Conservation (phyloP, 2,797 vertebrate species). For the Crypturellus tataupa region DNA sequence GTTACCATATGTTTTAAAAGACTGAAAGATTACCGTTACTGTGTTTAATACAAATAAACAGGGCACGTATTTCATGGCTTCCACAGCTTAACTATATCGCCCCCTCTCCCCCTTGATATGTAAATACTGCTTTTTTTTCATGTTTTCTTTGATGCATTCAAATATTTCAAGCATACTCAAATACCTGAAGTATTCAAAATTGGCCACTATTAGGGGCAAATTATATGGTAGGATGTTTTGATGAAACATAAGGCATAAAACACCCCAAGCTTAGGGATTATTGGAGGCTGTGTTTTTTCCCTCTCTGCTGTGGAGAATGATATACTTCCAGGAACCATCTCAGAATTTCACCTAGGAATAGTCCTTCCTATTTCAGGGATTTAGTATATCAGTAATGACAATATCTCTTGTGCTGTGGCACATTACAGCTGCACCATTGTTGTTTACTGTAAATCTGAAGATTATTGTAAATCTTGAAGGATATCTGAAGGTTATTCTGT, state of each 20-base stretch:
- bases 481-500: neutral
- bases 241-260: slow-evolving; percentile 51
- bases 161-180: too few species aligned
- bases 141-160: neutral
- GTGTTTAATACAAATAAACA: slow-evolving; percentile 17
- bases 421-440: neutral
- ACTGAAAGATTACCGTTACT: neutral
- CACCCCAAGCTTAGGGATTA: slow-evolving; percentile 40
- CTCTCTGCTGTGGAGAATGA: neutral
- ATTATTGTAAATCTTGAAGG: too few species aligned
- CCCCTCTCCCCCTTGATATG: neutral
- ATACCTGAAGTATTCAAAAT: neutral
- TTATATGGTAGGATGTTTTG: slow-evolving; percentile 35
- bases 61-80: neutral
- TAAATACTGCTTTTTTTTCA: neutral
- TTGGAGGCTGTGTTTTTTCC: slow-evolving; percentile 46
- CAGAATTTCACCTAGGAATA: slow-evolving; percentile 56
- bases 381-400: neutral
- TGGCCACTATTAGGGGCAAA: neutral
- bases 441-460: neutral
- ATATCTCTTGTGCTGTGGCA: neutral
- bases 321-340: slow-evolving; percentile 47
- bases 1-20: neutral
- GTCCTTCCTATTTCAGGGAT: slow-evolving; percentile 32
- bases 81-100: neutral